Evolutionary conservation across 2,113 vertebrate genomes (phyloP).

Genomic region (Syrmaticus mikado): DNA sequence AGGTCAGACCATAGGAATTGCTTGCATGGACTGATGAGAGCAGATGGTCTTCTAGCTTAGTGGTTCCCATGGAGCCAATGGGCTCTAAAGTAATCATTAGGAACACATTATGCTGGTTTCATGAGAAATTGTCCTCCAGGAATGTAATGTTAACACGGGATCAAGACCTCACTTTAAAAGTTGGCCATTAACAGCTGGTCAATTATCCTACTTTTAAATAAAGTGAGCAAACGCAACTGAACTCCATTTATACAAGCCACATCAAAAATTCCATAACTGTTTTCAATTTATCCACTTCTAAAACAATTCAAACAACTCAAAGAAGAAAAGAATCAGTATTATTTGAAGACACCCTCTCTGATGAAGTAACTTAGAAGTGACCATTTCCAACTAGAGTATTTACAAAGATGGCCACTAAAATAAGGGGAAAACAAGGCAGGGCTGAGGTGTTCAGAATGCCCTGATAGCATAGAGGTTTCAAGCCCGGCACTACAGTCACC

Average conservation of each 20-base stretch:
- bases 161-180: constrained; percentile 32
- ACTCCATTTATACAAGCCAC: not conserved
- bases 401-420: not conserved
- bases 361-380: not conserved
- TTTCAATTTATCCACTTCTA: constrained; percentile 37
- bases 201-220: constrained; percentile 31
- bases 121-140: constrained; percentile 40
- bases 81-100: constrained; percentile 27
- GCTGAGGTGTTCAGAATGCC: not conserved
- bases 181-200: constrained; percentile 36
- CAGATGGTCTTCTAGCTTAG: constrained; percentile 21
- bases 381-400: not conserved
- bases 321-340: not conserved
- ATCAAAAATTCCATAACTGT: not conserved
- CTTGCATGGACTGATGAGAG: not conserved
- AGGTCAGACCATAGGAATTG: constrained; percentile 1
- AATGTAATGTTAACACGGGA: constrained; percentile 34
- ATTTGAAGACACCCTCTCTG: not conserved
- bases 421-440: not conserved
- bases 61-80: not conserved
- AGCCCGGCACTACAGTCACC: not conserved
- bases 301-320: constrained; percentile 14
- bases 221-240: not conserved
- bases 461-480: not conserved
- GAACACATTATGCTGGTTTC: constrained; percentile 19